Evolutionary conservation across 2,113 vertebrate species (phyloP), one percentile per base, ranked within the genome.

Genomic region (Platichthys stellatus): DNA sequence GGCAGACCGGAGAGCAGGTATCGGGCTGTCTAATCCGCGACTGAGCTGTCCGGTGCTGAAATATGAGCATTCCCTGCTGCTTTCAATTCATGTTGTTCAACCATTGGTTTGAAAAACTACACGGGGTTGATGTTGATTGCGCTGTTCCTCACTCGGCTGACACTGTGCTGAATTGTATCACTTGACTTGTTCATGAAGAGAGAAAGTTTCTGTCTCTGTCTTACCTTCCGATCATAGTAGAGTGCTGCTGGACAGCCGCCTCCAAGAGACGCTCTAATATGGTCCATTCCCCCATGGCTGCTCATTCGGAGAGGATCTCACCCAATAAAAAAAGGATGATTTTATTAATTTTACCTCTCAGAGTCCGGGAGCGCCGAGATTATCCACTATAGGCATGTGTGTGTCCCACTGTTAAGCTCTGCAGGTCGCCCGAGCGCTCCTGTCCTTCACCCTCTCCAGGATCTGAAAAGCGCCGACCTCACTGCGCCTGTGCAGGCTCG

Each of bases 191-290:
- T 24, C 13, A 45, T 57, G 14, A 31, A 12, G 12, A 31, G 12
- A 60, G 3, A 53, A 40, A 0, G 7, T 65, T 51, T 64, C 23
- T 40, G 7, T 65, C 40, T 64, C 23, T 40, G 57, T 58, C 96
- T 96, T 95, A 98, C 97, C 97, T 97, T 92, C 97, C 97, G 74
- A 98, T 99, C 97, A 99, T 98, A 86, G 97, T 99, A 84, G 97
- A 98, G 94, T 99, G 97, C 95, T 99, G 97, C 94, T 99, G 97
- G 80, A 99, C 97, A 4, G 97, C 97, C 24, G 97, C 97, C 94
- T 99, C 97, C 92, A 99, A 94, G 94, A 98, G 96, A 94, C 97
- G 96, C 96, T 99, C 97, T 83, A 99, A 92, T 93, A 99, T 99
- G 94, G 97, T 98, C 97, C 97, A 99, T 95, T 98, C 97, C 93